phyloP scores from a whole-genome alignment of 2,113 vertebrate genomes.

The Nannospalax galili region DNA sequence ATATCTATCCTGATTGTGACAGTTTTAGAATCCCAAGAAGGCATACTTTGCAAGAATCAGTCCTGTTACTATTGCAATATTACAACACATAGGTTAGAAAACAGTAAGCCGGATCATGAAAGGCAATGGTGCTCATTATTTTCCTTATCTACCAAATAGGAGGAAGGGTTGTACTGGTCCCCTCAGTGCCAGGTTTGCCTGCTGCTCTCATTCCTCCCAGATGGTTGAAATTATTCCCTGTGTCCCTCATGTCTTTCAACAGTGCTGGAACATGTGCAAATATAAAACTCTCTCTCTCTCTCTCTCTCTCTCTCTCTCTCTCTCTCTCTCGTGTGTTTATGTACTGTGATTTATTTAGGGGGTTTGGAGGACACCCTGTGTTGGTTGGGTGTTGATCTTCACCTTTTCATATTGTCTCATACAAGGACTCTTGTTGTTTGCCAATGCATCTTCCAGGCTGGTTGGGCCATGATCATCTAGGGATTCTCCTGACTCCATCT shows the following conservation, averaged over 20 bases:
- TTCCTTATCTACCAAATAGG: background rate
- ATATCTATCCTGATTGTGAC: background rate
- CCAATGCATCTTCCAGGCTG: background rate
- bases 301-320: too few species aligned
- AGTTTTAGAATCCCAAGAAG: background rate
- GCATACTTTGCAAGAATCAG: background rate
- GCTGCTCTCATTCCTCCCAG: background rate
- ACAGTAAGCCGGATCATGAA: background rate
- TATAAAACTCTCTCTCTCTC: background rate
- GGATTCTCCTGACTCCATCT: background rate
- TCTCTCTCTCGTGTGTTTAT: background rate
- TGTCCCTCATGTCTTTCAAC: background rate
- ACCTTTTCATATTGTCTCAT: background rate
- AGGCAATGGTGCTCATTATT: rapidly evolving
- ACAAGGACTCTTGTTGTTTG: background rate
- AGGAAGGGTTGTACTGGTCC: background rate
- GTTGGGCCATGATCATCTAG: background rate
- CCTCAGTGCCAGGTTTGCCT: background rate
- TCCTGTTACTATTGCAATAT: background rate
- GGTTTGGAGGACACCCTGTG: too few species aligned
- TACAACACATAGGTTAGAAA: background rate
- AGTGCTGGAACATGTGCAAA: background rate
- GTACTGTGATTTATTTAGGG: too few species aligned
- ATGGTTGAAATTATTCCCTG: background rate
- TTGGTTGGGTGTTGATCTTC: background rate